Base-by-base conservation (phyloP, 2,113 vertebrate species). In the Paramormyrops kingsleyae region DNA sequence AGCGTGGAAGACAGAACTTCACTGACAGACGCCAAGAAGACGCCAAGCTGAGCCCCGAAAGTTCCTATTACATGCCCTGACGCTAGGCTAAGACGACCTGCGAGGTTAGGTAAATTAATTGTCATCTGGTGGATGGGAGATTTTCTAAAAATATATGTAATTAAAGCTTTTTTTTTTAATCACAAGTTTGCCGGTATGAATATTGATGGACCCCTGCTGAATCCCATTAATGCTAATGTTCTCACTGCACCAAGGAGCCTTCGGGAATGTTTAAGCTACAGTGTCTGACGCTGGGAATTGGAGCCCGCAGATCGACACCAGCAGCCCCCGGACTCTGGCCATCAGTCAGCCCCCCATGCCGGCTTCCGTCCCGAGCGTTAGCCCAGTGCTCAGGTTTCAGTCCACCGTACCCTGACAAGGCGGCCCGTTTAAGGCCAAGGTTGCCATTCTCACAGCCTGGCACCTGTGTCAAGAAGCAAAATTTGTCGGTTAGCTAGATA, bases 141-240 rank as follows among this genome's bases (percentile, higher is more conserved):
- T 88, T 88, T 88, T 62, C 52, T 62, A 88, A 88, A 88, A 88
- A 88, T 88, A 62, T 62, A 88, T 88, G 87, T 88, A 88, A 88
- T 88, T 88, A 88, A 88, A 47, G 53, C 87, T 88, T 70, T 70
- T 87, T 52, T 52, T 62, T 87, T 88, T n/a, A 88, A 88, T 88
- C 56, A 44, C 39, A 88, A 88, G 35, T 88, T 87, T 66, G 87
- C 56, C 3, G 31, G 87, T 44, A 88, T 62, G 52, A 88, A 88
- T 88, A 88, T 62, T 88, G 87, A 88, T 88, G 87, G 87, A 31
- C 31, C 87, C 56, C 52, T 17, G 87, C 56, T 42, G 87, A 88
- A 88, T 88, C 53, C 52, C 87, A 88, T 88, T 88, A 62, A 88
- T 88, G 87, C 24, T 21, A 88, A 88, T 88, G 53, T 88, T 88